phyloP scores from a whole-genome alignment of 2,888 invertebrate species.

The Phalangium opilio region DNA sequence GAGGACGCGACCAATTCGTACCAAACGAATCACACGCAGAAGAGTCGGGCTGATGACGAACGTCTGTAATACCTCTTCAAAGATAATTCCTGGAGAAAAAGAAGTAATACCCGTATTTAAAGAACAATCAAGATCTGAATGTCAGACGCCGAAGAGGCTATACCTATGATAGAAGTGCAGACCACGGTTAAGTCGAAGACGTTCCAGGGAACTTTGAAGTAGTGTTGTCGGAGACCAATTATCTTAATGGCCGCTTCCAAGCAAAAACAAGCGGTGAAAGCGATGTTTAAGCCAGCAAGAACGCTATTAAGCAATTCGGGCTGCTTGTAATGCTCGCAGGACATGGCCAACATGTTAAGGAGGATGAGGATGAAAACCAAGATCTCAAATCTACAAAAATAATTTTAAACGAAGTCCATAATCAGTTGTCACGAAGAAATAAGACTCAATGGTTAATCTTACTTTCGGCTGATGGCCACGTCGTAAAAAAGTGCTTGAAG shows the following conservation, averaged over 20 bases:
- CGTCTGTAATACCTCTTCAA: slow-evolving; percentile 90
- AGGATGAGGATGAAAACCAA: slow-evolving; percentile 98
- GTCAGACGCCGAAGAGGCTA: slow-evolving; percentile 32
- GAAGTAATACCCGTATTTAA: slow-evolving; percentile 4
- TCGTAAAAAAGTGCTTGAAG: slow-evolving; percentile 35
- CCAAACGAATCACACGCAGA: slow-evolving; percentile 92
- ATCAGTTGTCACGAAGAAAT: too few species aligned
- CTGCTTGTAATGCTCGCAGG: slow-evolving; percentile 90
- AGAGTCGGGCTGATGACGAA: slow-evolving; percentile 96
- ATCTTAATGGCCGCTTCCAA: slow-evolving; percentile 95
- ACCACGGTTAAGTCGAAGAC: slow-evolving; percentile 98
- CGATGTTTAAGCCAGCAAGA: slow-evolving; percentile 82
- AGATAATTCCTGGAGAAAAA: slow-evolving; percentile 58
- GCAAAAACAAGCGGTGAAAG: slow-evolving; percentile 96
- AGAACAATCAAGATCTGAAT: neutral
- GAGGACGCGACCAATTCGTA: slow-evolving; percentile 91
- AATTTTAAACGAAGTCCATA: too few species aligned
- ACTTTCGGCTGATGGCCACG: slow-evolving; percentile 14
- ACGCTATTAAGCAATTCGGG: slow-evolving; percentile 43
- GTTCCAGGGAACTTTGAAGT: slow-evolving; percentile 99
- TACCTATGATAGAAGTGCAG: slow-evolving; percentile 93
- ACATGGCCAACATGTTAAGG: slow-evolving; percentile 97
- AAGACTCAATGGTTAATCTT: slow-evolving; percentile 5
- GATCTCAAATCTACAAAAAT: slow-evolving; percentile 83
- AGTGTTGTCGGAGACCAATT: slow-evolving; percentile 92